A percentile compares a stretch with the other conserved stretches of the same genome.
phyloP scores from a whole-genome alignment of 2,113 vertebrate species.

The Centropus bengalensis region DNA sequence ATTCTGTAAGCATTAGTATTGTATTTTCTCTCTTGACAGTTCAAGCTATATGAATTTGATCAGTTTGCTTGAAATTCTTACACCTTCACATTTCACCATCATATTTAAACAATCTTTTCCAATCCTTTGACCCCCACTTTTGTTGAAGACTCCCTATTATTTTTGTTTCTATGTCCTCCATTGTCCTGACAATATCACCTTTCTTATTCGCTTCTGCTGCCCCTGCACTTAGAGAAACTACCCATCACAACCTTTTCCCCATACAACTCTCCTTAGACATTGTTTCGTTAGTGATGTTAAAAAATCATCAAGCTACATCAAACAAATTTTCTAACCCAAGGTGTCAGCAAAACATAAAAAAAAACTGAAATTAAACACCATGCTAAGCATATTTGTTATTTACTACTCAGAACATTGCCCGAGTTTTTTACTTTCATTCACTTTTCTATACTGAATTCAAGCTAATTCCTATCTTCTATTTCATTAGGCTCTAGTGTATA shows the following conservation, averaged over 20 bases:
- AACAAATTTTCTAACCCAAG: background rate
- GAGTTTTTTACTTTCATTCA: background rate
- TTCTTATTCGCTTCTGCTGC: background rate
- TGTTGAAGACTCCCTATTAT: background rate
- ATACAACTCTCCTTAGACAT: too few relatives aligned
- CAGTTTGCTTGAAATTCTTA: background rate
- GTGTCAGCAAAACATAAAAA: background rate
- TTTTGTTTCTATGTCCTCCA: background rate
- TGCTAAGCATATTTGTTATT: background rate
- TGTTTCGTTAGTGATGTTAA: background rate
- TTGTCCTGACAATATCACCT: background rate
- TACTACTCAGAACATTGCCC: background rate
- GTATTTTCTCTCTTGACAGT: background rate
- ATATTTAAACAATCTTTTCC: background rate
- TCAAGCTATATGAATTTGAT: background rate
- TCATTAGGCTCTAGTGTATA: background rate
- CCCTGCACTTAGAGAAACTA: background rate
- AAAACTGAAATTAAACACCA: background rate
- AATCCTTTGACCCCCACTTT: background rate
- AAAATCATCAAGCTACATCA: background rate
- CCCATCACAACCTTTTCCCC: background rate
- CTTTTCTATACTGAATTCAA: background rate
- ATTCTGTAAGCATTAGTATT: background rate
- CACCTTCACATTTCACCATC: background rate
- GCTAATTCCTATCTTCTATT: background rate